Evolutionary conservation across 2,888 invertebrate species (phyloP).

Genomic region (Macropis europaea): DNA sequence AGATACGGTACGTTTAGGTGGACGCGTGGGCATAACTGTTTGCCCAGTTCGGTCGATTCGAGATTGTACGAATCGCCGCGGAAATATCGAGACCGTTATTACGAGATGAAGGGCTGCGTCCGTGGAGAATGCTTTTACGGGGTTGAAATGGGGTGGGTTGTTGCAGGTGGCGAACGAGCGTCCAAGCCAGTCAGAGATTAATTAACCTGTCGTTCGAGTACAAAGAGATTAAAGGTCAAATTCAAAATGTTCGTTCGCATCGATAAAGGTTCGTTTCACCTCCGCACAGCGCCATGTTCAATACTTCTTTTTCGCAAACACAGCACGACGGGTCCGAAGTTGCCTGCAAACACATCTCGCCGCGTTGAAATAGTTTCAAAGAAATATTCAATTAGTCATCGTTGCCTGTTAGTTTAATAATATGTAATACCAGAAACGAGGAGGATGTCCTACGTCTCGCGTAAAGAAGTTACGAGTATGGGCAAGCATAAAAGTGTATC

Average conservation of each 20-base stretch:
- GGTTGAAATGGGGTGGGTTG: constrained; percentile 23
- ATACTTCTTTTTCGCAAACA: constrained; percentile 14
- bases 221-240: constrained; percentile 50
- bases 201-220: constrained; percentile 62
- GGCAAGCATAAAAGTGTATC: not conserved
- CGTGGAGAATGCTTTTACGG: constrained; percentile 20
- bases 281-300: not conserved
- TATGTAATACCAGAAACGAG: too few relatives aligned
- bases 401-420: not conserved
- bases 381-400: not conserved
- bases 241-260: constrained; percentile 41
- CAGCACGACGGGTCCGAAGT: not conserved
- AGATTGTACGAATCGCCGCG: constrained; percentile 13
- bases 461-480: not conserved
- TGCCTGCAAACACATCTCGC: not conserved
- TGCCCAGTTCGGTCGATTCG: not conserved
- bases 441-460: too few relatives aligned
- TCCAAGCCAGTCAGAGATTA: constrained; percentile 50
- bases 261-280: constrained; percentile 32
- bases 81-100: constrained; percentile 35
- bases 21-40: not conserved
- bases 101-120: constrained; percentile 21
- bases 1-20: not conserved
- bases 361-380: not conserved
- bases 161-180: constrained; percentile 43